A percentile compares a stretch with the other conserved stretches of the same genome.
These are phyloP conservation scores for Lethrus apterus DNA, from an alignment of 1,140 invertebrate species.

Conservation along the genomic window DNA sequence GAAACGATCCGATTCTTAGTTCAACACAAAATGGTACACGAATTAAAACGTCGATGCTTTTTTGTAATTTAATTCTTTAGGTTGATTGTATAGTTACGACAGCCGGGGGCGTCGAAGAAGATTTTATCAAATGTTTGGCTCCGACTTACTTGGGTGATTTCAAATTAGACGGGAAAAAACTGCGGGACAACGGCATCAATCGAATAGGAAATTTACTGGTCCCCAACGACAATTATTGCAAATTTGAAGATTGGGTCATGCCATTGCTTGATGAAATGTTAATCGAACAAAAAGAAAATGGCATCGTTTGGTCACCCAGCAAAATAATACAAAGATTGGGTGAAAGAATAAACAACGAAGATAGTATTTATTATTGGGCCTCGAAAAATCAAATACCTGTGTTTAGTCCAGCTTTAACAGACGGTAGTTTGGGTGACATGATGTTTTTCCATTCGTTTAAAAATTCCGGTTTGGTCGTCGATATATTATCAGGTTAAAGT, in stretches of 20 bases:
- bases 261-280: slow-evolving; percentile 91
- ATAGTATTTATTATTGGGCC: slow-evolving; percentile 97
- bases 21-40: slow-evolving; percentile 70
- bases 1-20: slow-evolving; percentile 87
- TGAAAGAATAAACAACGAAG: slow-evolving; percentile 81
- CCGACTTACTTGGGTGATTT: slow-evolving; percentile 93
- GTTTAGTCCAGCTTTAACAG: slow-evolving; percentile 95
- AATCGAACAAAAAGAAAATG: slow-evolving; percentile 72
- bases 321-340: slow-evolving; percentile 79
- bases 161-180: slow-evolving; percentile 65
- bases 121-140: slow-evolving; percentile 96
- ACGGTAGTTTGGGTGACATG: slow-evolving; percentile 99
- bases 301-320: slow-evolving; percentile 87
- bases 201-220: slow-evolving; percentile 96
- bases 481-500: slow-evolving; percentile 83
- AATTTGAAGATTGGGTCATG: slow-evolving; percentile 97
- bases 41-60: neutral
- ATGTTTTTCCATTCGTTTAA: slow-evolving; percentile 97
- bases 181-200: slow-evolving; percentile 88
- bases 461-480: slow-evolving; percentile 85
- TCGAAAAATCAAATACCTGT: slow-evolving; percentile 96
- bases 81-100: slow-evolving; percentile 96
- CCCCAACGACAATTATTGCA: slow-evolving; percentile 97
- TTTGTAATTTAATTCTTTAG: slow-evolving; percentile 36
- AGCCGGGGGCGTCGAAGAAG: slow-evolving; percentile 97